Conservation (phyloP, 1,140 invertebrate genomes). For the Ericerus pela region DNA sequence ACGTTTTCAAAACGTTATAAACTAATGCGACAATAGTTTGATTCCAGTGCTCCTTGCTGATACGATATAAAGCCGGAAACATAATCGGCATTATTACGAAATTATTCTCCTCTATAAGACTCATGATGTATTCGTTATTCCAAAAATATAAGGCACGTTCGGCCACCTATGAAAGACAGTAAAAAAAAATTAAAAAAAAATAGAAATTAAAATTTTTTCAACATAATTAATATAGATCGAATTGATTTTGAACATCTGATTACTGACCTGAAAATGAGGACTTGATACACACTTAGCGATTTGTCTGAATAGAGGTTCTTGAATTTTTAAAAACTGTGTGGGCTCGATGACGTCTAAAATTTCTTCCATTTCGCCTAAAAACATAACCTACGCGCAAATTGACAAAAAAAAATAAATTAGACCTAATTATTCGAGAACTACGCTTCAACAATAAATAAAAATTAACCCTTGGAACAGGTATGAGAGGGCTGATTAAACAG, state of each 20-base stretch:
- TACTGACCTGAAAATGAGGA: constrained; percentile 81
- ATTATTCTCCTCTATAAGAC: constrained; percentile 84
- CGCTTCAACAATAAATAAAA: no score
- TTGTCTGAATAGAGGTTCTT: constrained; percentile 91
- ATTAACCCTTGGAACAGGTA: no score
- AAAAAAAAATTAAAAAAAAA: not conserved
- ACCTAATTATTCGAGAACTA: not conserved
- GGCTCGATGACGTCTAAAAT: constrained; percentile 98
- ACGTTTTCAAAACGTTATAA: constrained; percentile 98
- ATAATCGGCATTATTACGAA: constrained; percentile 82
- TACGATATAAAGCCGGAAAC: constrained; percentile 93
- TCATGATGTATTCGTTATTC: constrained; percentile 96
- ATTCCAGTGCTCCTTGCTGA: constrained; percentile 99
- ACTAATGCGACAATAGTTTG: constrained; percentile 98
- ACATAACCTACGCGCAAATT: constrained; percentile 65
- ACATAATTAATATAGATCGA: not conserved
- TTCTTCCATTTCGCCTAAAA: constrained; percentile 93
- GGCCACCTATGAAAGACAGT: constrained; percentile 62
- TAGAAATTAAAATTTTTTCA: not conserved
- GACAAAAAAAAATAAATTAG: not conserved
- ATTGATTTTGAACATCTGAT: not conserved
- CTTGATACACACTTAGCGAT: constrained; percentile 96
- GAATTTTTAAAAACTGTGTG: constrained; percentile 93
- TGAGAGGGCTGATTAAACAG: no score
- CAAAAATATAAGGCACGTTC: constrained; percentile 88